A percentile compares a stretch with the other conserved stretches of the same genome.
Evolutionary conservation across 2,797 vertebrate genomes (phyloP).

Genomic region (Trichosurus vulpecula): DNA sequence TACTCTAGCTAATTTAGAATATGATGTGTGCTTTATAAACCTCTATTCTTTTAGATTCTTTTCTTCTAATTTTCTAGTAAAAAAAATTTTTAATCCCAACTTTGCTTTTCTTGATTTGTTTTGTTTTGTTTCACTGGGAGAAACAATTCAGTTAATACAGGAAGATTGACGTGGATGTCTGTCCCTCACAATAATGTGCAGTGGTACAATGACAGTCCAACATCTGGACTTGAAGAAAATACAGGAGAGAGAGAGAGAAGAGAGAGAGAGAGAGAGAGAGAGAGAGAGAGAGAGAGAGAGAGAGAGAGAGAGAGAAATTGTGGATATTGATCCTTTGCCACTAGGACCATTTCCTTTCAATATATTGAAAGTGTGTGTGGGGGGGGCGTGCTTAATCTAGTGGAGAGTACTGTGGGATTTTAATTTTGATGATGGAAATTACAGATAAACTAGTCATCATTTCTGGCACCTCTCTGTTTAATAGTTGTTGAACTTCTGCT

Average conservation of each 20-base stretch:
- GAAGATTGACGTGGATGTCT: background rate
- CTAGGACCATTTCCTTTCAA: background rate
- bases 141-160: background rate
- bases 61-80: background rate
- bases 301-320: too few species aligned
- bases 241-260: too few species aligned
- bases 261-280: too few species aligned
- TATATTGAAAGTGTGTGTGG: too few species aligned
- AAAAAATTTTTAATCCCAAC: background rate
- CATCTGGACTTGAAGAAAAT: background rate
- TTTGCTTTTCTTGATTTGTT: background rate
- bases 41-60: background rate
- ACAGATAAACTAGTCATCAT: background rate
- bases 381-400: background rate
- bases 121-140: background rate
- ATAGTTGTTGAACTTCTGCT: slow-evolving; percentile 44
- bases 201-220: background rate
- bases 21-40: background rate
- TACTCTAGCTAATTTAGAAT: background rate
- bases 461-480: slow-evolving; percentile 53
- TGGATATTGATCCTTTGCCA: background rate
- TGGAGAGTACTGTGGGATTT: background rate
- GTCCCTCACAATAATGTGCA: background rate
- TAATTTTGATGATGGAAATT: background rate
- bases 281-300: too few species aligned